Evolutionary conservation across 2,888 invertebrate genomes (phyloP).

Genomic region (Trissolcus brochymenae): DNA sequence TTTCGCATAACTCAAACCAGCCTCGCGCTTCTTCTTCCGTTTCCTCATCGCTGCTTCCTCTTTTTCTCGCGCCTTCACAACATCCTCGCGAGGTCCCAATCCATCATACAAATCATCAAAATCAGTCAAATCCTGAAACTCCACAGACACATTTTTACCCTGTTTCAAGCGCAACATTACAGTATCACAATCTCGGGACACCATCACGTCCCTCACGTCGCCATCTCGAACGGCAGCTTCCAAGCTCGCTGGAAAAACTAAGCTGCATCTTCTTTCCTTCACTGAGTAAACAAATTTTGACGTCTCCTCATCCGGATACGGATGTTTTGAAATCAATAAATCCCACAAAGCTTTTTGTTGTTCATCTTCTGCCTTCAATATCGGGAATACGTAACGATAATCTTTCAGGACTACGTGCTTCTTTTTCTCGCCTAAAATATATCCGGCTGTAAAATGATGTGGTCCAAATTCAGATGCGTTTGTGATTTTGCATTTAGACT

Average conservation of each 20-base stretch:
- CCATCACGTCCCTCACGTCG: slow-evolving; percentile 86
- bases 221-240: slow-evolving; percentile 87
- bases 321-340: slow-evolving; percentile 80
- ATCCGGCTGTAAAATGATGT: slow-evolving; percentile 80
- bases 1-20: slow-evolving; percentile 81
- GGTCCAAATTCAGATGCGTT: slow-evolving; percentile 80
- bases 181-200: slow-evolving; percentile 86
- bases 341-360: slow-evolving; percentile 81
- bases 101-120: slow-evolving; percentile 82
- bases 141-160: slow-evolving; percentile 86
- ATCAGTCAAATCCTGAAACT: slow-evolving; percentile 80
- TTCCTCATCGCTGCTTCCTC: slow-evolving; percentile 79
- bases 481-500: slow-evolving; percentile 82
- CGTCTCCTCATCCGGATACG: slow-evolving; percentile 77
- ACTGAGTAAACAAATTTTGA: slow-evolving; percentile 86
- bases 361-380: slow-evolving; percentile 83
- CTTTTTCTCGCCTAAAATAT: slow-evolving; percentile 81
- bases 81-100: slow-evolving; percentile 83
- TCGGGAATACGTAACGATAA: slow-evolving; percentile 86
- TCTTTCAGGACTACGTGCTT: slow-evolving; percentile 83
- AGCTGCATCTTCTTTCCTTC: slow-evolving; percentile 84
- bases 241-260: slow-evolving; percentile 85
- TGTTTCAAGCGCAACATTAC: slow-evolving; percentile 85
- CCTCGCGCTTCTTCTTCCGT: slow-evolving; percentile 81
- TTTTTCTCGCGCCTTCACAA: slow-evolving; percentile 80